Percentiles rank a stretch among this genome's conserved stretches.
Evolutionary conservation across 2,113 vertebrate species (phyloP).

Genomic region (Prunella fulvescens): DNA sequence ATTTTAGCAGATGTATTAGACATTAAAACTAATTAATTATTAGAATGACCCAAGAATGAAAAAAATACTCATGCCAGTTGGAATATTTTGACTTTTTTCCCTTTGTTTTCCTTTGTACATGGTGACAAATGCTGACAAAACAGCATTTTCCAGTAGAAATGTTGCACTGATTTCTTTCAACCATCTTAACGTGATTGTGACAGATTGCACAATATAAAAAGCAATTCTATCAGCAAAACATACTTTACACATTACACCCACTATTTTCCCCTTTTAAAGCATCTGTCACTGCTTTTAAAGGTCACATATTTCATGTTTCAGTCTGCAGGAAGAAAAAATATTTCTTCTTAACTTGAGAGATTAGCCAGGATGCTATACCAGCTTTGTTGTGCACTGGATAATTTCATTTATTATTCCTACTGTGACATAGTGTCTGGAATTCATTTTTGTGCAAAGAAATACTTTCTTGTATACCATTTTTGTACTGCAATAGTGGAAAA

Average conservation of each 20-base stretch:
- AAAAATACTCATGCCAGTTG: not conserved
- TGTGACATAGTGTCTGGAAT: not conserved
- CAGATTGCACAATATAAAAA: slow-evolving; percentile 35
- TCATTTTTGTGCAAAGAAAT: not conserved
- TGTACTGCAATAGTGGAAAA: not conserved
- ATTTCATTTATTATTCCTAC: slow-evolving; percentile 1
- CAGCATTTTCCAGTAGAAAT: not conserved
- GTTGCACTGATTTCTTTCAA: not conserved
- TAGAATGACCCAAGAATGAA: not conserved
- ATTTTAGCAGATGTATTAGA: not conserved
- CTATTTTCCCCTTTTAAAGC: slow-evolving; percentile 3
- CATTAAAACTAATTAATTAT: not conserved
- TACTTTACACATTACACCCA: not conserved
- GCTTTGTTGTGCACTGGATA: not conserved
- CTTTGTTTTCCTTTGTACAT: not conserved
- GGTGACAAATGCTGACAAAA: slow-evolving; percentile 2
- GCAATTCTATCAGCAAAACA: slow-evolving; percentile 38
- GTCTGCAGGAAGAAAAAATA: not conserved
- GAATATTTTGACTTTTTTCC: not conserved
- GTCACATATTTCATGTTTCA: slow-evolving; percentile 29
- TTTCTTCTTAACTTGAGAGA: not conserved
- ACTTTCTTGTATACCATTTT: not conserved
- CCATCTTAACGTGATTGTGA: not conserved
- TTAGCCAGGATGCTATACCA: not conserved
- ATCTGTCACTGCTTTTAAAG: slow-evolving; percentile 48